Evolutionary conservation across 2,888 invertebrate genomes (phyloP), one percentile per base, ranked within the genome.

Genomic region (Norana najaformis): DNA sequence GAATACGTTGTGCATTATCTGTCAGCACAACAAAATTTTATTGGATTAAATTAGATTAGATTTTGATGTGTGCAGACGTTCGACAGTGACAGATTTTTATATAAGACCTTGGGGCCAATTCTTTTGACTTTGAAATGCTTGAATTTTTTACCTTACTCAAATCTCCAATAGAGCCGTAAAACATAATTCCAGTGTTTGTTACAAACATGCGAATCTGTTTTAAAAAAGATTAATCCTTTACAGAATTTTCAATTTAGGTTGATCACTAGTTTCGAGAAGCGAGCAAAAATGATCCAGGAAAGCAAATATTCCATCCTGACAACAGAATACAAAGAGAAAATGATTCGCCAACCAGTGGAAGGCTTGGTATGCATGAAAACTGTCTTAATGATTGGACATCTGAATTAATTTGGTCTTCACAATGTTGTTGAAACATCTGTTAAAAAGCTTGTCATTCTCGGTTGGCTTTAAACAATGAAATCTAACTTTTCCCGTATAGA

Each of bases 351-450:
- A 41, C 94, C 94, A 53, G 90, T 91, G 0, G 92, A 92, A 89
- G 94, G 94, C 83, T 93, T 93, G 93, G 94, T 94, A 92, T 90
- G 90, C 37, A 89, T n/a, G 30, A 69, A 13, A 69, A n/a, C n/a
- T n/a, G 69, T 69, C 69, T 69, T 16, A n/a, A 8, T n/a, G n/a
- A 30, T 69, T 69, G 30, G 69, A 13, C 69, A 69, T n/a, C 11
- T 69, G 8, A n/a, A 69, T 69, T n/a, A 69, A 69, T 69, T 69
- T n/a, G 6, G n/a, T 16, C 69, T 69, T 69, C 30, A 30, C 69
- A n/a, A 47, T 47, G 47, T 23, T 23, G 16, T 69, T 69, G 69
- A 69, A n/a, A 69, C n/a, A n/a, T 69, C n/a, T 11, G 30, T 69
- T 13, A 69, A n/a, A n/a, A 69, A 16, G 53, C 3, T n/a, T 69